Evolutionary conservation across 2,888 invertebrate genomes (phyloP).

Genomic region (Erebia aethiops): DNA sequence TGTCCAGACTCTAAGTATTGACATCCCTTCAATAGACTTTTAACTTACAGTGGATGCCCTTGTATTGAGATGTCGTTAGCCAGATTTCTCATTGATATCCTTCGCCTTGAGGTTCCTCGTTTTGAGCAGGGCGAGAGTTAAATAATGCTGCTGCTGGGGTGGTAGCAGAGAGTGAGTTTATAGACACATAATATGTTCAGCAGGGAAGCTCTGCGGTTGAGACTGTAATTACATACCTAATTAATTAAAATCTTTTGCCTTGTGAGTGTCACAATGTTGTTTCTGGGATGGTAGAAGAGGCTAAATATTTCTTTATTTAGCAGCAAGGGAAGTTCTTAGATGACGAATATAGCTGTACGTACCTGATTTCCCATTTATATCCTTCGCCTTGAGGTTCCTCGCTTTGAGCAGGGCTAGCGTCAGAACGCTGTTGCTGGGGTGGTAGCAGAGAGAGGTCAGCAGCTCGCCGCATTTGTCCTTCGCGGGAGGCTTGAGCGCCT

Average conservation of each 20-base stretch:
- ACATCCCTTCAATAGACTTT: no score
- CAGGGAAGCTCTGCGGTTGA: no score
- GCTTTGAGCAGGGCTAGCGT: slow-evolving; percentile 96
- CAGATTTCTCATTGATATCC: slow-evolving; percentile 85
- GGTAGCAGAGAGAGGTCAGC: slow-evolving; percentile 96
- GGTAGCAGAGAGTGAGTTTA: slow-evolving; percentile 90
- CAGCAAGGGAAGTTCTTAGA: background rate
- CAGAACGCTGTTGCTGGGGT: slow-evolving; percentile 96
- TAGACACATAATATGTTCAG: no score
- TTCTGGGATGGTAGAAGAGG: no score
- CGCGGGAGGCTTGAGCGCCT: slow-evolving; percentile 94
- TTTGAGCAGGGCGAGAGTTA: slow-evolving; percentile 94
- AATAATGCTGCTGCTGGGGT: slow-evolving; percentile 97
- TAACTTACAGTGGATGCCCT: no score
- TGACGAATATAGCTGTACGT: background rate
- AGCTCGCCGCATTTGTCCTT: slow-evolving; percentile 97
- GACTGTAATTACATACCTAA: no score
- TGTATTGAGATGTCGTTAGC: no score
- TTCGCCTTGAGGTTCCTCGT: slow-evolving; percentile 97
- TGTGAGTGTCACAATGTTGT: no score
- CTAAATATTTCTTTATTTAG: no score
- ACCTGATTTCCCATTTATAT: slow-evolving; percentile 97
- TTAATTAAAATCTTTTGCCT: no score
- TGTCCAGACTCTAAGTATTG: no score
- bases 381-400: slow-evolving; percentile 96